Conservation (phyloP, 2,113 vertebrate genomes). For the Paratilapia polleni region DNA sequence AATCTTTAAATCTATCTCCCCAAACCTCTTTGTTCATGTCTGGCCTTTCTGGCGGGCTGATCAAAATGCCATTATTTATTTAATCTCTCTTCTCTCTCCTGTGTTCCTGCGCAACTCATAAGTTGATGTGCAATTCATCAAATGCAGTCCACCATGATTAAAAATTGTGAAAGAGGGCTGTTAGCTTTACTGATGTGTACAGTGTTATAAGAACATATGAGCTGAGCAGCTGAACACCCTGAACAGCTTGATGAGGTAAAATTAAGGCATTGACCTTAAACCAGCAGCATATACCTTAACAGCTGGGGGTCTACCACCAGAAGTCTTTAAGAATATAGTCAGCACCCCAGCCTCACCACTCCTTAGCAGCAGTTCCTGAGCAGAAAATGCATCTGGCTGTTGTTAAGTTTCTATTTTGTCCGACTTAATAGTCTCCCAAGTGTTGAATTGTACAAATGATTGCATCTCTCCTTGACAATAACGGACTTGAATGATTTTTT, state of each 20-base stretch:
- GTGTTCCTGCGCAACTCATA: not conserved
- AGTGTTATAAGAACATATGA: not conserved
- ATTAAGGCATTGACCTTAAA: not conserved
- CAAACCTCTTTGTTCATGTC: not conserved
- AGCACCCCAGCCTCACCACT: too few relatives aligned
- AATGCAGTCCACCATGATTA: not conserved
- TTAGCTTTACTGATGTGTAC: not conserved
- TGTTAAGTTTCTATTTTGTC: not conserved
- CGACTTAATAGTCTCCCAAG: not conserved
- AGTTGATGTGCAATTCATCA: slow-evolving; percentile 9
- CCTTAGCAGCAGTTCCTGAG: not conserved
- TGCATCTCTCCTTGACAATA: not conserved
- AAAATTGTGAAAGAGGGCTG: not conserved
- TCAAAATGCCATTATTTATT: slow-evolving; percentile 10
- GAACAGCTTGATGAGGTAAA: not conserved
- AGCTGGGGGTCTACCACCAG: not conserved
- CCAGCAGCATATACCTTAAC: not conserved
- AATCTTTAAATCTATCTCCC: slow-evolving; percentile 5
- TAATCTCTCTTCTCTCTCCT: not conserved
- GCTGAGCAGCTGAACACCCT: not conserved
- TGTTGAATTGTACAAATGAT: not conserved
- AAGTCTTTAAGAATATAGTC: too few relatives aligned
- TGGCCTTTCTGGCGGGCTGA: slow-evolving; percentile 3
- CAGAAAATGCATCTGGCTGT: not conserved
- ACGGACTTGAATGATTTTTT: not conserved